These are phyloP conservation scores for Holothuria leucospilota DNA, from an alignment of 53 echinoderm and acorn worm species.

Conservation along the genomic window DNA sequence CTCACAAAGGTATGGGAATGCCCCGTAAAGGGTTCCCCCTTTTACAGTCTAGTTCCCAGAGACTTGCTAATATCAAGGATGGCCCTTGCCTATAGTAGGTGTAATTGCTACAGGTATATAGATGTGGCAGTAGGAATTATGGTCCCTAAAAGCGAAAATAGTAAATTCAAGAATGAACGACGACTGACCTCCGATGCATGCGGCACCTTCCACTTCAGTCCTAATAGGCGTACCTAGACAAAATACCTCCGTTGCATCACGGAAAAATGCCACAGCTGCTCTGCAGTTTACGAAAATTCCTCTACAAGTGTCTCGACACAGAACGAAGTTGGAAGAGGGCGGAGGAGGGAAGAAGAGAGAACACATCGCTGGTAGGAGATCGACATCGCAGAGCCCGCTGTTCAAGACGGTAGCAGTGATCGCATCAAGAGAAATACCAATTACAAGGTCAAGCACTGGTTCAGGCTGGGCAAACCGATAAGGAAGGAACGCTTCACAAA, in stretches of 20 bases:
- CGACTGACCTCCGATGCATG: slow-evolving; percentile 36
- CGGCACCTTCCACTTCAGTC: background rate
- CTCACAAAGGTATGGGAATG: no score
- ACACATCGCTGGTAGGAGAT: slow-evolving; percentile 5
- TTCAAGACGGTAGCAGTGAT: background rate
- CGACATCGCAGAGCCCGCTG: background rate
- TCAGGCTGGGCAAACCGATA: background rate
- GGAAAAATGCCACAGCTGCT: background rate
- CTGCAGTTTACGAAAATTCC: background rate
- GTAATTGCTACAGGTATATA: no score
- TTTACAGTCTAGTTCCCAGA: no score
- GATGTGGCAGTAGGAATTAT: no score
- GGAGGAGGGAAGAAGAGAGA: slow-evolving; percentile 19
- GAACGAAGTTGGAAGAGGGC: background rate
- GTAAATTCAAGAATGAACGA: no score
- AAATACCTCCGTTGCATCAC: background rate
- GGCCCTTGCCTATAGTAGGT: no score
- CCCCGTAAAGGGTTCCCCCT: no score
- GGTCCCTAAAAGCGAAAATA: no score
- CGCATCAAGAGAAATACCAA: background rate
- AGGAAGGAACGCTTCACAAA: slow-evolving; percentile 15
- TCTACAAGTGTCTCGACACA: slow-evolving; percentile 11
- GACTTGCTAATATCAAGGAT: no score
- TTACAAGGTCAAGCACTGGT: background rate
- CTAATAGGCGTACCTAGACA: background rate